Percentiles rank a stretch among this genome's conserved stretches.
Evolutionary conservation across 2,888 invertebrate genomes (phyloP).

Genomic region (Eumerus sabulonum): DNA sequence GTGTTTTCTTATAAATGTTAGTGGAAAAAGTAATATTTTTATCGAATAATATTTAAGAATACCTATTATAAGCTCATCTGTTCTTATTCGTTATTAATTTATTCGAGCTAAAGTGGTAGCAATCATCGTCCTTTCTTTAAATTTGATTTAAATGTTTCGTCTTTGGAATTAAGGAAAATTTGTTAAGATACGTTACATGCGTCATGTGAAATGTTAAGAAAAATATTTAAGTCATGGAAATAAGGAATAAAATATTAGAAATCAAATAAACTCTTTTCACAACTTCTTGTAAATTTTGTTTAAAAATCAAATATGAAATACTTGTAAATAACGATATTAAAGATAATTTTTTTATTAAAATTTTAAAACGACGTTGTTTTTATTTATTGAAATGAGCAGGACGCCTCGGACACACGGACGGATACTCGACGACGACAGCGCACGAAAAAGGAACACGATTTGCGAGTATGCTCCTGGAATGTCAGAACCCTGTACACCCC

Average conservation of each 20-base stretch:
- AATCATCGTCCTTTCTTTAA: constrained; percentile 48
- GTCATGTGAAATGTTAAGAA: constrained; percentile 52
- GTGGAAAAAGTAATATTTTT: constrained; percentile 48
- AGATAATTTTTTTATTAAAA: constrained; percentile 64
- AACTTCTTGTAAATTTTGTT: constrained; percentile 65
- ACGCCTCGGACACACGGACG: too few species aligned
- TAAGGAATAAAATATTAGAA: background rate
- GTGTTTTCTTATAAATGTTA: constrained; percentile 58
- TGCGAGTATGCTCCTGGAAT: too few species aligned
- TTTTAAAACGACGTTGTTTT: constrained; percentile 13
- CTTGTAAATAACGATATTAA: constrained; percentile 67
- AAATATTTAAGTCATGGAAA: constrained; percentile 42
- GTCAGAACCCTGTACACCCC: too few species aligned
- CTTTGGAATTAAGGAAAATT: constrained; percentile 48
- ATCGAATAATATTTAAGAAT: constrained; percentile 25
- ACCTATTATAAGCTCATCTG: background rate
- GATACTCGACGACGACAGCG: too few species aligned
- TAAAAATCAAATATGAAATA: constrained; percentile 49
- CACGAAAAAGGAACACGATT: too few species aligned
- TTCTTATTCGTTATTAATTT: constrained; percentile 32
- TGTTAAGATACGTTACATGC: constrained; percentile 21
- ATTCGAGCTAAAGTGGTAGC: constrained; percentile 58
- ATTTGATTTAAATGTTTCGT: constrained; percentile 16
- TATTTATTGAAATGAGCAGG: background rate
- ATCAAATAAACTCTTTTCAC: constrained; percentile 43